Evolutionary conservation across 2,113 vertebrate genomes (phyloP).

Genomic region (Balaeniceps rex): DNA sequence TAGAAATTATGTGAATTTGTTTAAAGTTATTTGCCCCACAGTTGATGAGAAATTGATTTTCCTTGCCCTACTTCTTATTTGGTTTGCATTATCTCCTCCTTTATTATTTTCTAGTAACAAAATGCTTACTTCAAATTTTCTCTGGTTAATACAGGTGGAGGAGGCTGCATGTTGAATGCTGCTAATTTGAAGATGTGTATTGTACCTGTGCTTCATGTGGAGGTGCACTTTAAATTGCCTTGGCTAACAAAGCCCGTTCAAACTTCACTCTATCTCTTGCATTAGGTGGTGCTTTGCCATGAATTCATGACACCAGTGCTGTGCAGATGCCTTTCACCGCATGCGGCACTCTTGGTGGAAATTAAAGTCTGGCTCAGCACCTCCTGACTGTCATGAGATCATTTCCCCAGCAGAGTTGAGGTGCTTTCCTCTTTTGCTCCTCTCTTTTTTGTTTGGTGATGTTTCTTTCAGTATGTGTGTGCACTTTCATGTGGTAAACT

Average conservation of each 20-base stretch:
- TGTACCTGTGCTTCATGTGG: background rate
- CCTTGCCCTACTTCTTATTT: background rate
- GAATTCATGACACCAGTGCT: background rate
- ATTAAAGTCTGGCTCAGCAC: background rate
- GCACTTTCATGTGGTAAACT: background rate
- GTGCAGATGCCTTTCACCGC: background rate
- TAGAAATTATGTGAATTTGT: background rate
- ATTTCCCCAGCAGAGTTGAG: background rate
- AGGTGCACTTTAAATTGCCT: background rate
- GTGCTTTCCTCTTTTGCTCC: background rate
- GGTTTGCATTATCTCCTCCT: background rate
- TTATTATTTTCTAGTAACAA: background rate
- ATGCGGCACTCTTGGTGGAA: background rate
- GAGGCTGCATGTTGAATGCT: background rate
- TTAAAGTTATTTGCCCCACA: background rate
- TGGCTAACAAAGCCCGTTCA: background rate
- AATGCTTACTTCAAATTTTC: background rate
- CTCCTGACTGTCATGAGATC: background rate
- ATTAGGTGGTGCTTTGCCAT: background rate
- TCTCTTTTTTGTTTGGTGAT: background rate
- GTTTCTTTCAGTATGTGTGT: background rate
- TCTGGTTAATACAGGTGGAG: background rate
- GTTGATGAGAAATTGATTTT: constrained; percentile 35
- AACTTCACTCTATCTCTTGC: background rate
- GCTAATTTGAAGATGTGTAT: background rate